Evolutionary conservation across 2,888 invertebrate species (phyloP).

Genomic region (Brenthis ino): DNA sequence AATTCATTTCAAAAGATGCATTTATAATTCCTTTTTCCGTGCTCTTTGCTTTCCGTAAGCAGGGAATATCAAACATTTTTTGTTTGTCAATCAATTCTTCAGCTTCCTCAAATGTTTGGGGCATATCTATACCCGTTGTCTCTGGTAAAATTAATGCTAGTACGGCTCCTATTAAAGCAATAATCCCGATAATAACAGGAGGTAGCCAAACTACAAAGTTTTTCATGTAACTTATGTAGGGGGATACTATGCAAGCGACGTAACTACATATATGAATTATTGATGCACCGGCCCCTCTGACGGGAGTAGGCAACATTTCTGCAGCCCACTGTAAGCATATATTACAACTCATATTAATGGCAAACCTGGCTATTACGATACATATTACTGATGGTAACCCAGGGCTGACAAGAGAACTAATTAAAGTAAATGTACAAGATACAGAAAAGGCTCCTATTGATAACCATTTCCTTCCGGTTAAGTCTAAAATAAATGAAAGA

Average conservation of each 20-base stretch:
- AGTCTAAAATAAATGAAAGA: conserved; percentile 59
- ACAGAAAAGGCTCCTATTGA: conserved; percentile 46
- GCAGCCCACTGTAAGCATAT: conserved; percentile 62
- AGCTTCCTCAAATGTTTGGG: conserved; percentile 67
- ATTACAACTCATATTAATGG: conserved; percentile 58
- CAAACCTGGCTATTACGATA: conserved; percentile 62
- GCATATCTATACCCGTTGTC: conserved; percentile 63
- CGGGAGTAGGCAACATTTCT: conserved; percentile 63
- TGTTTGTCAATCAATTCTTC: conserved; percentile 55
- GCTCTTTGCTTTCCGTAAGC: conserved; percentile 42
- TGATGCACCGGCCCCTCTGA: conserved; percentile 60
- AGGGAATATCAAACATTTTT: conserved; percentile 58
- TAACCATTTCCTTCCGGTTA: conserved; percentile 59
- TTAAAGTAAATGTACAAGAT: conserved; percentile 53
- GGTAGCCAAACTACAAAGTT: conserved; percentile 59
- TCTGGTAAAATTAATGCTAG: conserved; percentile 60
- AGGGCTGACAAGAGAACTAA: conserved; percentile 52
- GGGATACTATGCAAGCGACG: conserved; percentile 57
- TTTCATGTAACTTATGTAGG: conserved; percentile 64
- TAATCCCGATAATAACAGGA: conserved; percentile 51
- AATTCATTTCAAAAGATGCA: conserved; percentile 42
- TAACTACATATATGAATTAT: conserved; percentile 59
- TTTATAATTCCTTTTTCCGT: conserved; percentile 37
- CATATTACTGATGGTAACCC: conserved; percentile 60
- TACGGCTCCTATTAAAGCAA: conserved; percentile 49